Base-by-base conservation (phyloP, 2,797 vertebrate species). In the Phrynocephalus guinanensis region DNA sequence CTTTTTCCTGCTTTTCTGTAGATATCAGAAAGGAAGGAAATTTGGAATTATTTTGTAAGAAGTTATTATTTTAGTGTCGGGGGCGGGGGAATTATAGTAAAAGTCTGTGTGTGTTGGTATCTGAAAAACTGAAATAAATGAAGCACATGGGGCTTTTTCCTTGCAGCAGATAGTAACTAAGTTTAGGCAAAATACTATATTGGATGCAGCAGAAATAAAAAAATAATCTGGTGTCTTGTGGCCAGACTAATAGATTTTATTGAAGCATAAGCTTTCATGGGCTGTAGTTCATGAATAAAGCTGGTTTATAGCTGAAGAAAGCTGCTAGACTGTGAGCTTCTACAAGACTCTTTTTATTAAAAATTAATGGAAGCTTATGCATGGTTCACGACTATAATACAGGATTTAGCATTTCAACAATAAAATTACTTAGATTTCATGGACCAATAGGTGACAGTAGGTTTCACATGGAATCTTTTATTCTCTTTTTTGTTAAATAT, bases 401-500 rank as follows among this genome's bases (percentile, higher is more conserved):
- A 56, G 66, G 67, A 67, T 79, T 1, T 52, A 79, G 77, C 15
- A 13, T 79, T 79, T 70, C 48, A 79, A 18, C 87, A 86, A 90
- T 52, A 72, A 60, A 85, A 26, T 79, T 50, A 13, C 10, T 73
- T 84, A 85, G 52, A 26, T 88, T 48, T 63, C n/a, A 50, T 2
- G 30, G 26, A 0, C 38, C 78, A 22, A 13, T 56, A 56, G 26
- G 70, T 87, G 67, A 85, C 56, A 89, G 86, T 52, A 26, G 13
- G 24, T 75, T 3, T 56, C 86, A 66, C 60, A 68, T 91, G 87
- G 87, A 87, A 90, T 90, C 85, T 56, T 94, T 91, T 90, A 56
- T 56, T 56, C 52, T 56, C 52, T 56, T 56, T 56, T 56, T 56
- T 56, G 52, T 6, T 73, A 70, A 3, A 0, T 60, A 88, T 75